These are phyloP conservation scores for Rhysida immarginata DNA, from an alignment of 1,140 invertebrate species.

Conservation along the genomic window DNA sequence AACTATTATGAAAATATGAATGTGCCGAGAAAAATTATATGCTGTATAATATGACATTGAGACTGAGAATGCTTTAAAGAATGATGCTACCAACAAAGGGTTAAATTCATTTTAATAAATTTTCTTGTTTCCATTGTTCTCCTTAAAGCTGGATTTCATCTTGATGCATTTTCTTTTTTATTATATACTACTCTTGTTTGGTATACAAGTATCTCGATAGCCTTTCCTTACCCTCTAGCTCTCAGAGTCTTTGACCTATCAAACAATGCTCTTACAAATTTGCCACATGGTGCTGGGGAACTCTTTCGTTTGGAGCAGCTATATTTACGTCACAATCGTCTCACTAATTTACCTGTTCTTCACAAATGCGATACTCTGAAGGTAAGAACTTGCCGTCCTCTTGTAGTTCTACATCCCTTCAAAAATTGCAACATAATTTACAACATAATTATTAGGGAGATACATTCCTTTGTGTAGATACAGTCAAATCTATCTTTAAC, in stretches of 20 bases:
- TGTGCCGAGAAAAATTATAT: no score
- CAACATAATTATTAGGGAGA: no score
- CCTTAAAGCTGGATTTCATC: slow-evolving; percentile 1
- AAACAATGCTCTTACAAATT: slow-evolving; percentile 48
- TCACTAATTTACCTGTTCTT: slow-evolving; percentile 34
- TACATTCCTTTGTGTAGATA: no score
- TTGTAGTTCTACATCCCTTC: no score
- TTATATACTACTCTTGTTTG: slow-evolving; percentile 1
- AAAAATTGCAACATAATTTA: no score
- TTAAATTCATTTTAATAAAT: no score
- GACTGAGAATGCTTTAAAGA: no score
- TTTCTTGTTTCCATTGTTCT: slow-evolving; percentile 10
- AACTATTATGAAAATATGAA: no score
- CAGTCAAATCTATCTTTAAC: no score
- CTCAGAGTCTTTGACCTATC: slow-evolving; percentile 55
- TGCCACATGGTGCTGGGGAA: slow-evolving; percentile 59
- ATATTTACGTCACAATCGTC: slow-evolving; percentile 57
- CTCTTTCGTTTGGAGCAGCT: slow-evolving; percentile 61
- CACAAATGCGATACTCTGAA: slow-evolving; percentile 27
- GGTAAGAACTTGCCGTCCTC: no score
- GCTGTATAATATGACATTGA: no score
- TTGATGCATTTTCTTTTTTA: slow-evolving; percentile 5
- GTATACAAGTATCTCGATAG: slow-evolving; percentile 8
- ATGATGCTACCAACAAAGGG: no score
- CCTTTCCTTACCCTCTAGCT: slow-evolving; percentile 27